Evolutionary conservation across 2,888 invertebrate genomes (phyloP).

Genomic region (Rhagophthalmus giganteus): DNA sequence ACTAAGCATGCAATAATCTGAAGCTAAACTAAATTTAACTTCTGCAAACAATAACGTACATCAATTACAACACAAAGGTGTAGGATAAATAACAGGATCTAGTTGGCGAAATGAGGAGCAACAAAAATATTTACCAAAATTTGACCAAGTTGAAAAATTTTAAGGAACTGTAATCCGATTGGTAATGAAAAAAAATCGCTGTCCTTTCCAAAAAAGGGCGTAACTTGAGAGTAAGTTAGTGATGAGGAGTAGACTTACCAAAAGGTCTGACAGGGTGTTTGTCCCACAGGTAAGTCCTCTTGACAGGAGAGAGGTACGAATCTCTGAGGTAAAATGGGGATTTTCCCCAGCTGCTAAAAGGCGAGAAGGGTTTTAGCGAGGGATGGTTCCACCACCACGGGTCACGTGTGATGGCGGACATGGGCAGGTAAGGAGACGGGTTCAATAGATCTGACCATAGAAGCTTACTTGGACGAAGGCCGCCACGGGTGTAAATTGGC

Average conservation of each 20-base stretch:
- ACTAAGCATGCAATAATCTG: too few species aligned
- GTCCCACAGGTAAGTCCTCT: slow-evolving; percentile 89
- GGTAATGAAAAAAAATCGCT: too few species aligned
- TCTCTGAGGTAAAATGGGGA: slow-evolving; percentile 80
- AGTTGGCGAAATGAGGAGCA: too few species aligned
- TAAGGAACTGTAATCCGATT: too few species aligned
- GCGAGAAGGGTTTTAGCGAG: slow-evolving; percentile 72
- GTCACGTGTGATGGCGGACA: slow-evolving; percentile 81
- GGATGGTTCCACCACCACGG: slow-evolving; percentile 90
- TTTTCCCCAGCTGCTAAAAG: slow-evolving; percentile 67
- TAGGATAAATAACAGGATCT: too few species aligned
- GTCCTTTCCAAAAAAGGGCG: slow-evolving; percentile 35
- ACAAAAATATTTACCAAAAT: too few species aligned
- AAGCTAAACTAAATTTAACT: too few species aligned
- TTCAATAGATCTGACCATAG: slow-evolving; percentile 69
- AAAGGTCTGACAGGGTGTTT: slow-evolving; percentile 88
- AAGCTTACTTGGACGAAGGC: slow-evolving; percentile 58
- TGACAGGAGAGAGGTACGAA: slow-evolving; percentile 88
- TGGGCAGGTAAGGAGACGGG: slow-evolving; percentile 76
- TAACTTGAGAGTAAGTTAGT: slow-evolving; percentile 8
- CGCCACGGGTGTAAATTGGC: slow-evolving; percentile 72
- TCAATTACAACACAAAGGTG: background rate
- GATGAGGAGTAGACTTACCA: slow-evolving; percentile 66
- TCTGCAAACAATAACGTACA: too few species aligned
- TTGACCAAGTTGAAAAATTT: too few species aligned